Conservation (phyloP, 2,113 vertebrate species). For the Neomonachus schauinslandi region DNA sequence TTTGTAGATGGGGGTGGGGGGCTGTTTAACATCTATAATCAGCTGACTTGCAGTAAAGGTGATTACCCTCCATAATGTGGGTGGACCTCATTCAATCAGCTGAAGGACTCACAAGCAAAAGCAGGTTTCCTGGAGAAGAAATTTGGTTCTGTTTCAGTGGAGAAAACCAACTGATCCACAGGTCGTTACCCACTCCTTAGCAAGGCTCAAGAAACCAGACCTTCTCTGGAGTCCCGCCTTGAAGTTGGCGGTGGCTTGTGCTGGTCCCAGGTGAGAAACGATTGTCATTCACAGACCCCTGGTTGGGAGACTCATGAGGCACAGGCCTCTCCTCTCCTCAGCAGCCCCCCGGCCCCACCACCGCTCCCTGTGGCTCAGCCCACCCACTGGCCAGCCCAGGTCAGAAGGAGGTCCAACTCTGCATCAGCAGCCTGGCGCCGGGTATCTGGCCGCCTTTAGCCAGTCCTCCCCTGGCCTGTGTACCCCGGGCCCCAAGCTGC, state of each 20-base stretch:
- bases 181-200: background rate
- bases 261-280: background rate
- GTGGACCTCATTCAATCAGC: background rate
- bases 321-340: background rate
- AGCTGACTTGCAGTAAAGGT: background rate
- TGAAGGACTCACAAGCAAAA: background rate
- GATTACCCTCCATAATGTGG: background rate
- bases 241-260: background rate
- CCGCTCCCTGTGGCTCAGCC: fast-evolving
- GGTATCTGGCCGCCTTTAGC: background rate
- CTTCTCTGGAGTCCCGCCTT: background rate
- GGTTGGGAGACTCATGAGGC: background rate
- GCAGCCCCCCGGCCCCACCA: too few species aligned
- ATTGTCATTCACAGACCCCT: background rate
- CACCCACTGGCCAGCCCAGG: background rate
- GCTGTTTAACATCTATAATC: background rate
- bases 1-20: background rate
- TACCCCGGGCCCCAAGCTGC: background rate
- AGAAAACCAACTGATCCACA: background rate
- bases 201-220: background rate
- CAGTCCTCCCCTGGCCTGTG: background rate
- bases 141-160: background rate
- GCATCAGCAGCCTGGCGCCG: background rate
- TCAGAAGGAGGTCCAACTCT: background rate
- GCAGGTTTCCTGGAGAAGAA: background rate